These are phyloP conservation scores for Phoxinus phoxinus DNA, from an alignment of 2,113 vertebrate genomes.

Conservation along the genomic window DNA sequence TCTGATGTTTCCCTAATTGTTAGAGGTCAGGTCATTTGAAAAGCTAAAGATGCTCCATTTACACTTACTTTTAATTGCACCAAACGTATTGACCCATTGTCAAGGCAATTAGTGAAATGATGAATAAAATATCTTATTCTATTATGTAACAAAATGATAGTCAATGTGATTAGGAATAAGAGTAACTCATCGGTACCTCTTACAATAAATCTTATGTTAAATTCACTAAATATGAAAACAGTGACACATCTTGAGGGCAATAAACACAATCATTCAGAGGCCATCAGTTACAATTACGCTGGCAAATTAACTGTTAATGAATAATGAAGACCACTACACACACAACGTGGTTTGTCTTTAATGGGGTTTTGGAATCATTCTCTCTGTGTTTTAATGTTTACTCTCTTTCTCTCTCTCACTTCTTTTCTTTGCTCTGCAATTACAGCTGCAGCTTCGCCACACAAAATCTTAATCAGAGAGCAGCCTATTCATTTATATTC, in stretches of 20 bases:
- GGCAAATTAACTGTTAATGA: slow-evolving; percentile 36
- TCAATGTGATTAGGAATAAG: not conserved
- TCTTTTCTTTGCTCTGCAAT: slow-evolving; percentile 7
- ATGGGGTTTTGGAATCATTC: slow-evolving; percentile 35
- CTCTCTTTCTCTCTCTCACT: slow-evolving; percentile 6
- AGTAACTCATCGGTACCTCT: not conserved
- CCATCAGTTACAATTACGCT: slow-evolving; percentile 26
- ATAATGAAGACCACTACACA: slow-evolving; percentile 35
- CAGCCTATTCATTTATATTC: slow-evolving; percentile 55
- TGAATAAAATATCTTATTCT: not conserved
- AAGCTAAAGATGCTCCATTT: slow-evolving; percentile 17
- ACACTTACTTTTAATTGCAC: not conserved
- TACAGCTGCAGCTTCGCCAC: slow-evolving; percentile 29
- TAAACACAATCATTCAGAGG: slow-evolving; percentile 8
- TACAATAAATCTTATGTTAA: slow-evolving; percentile 2
- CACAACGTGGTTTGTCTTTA: slow-evolving; percentile 10
- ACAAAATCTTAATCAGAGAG: slow-evolving; percentile 48
- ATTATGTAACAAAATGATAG: not conserved
- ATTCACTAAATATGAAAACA: slow-evolving; percentile 7
- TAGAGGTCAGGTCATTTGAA: slow-evolving; percentile 12
- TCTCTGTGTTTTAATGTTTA: slow-evolving; percentile 29
- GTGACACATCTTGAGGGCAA: slow-evolving; percentile 17
- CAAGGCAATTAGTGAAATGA: not conserved
- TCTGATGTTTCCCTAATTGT: not conserved
- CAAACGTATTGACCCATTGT: not conserved